phyloP scores from a whole-genome alignment of 2,113 vertebrate species.

The Corythaeola cristata region DNA sequence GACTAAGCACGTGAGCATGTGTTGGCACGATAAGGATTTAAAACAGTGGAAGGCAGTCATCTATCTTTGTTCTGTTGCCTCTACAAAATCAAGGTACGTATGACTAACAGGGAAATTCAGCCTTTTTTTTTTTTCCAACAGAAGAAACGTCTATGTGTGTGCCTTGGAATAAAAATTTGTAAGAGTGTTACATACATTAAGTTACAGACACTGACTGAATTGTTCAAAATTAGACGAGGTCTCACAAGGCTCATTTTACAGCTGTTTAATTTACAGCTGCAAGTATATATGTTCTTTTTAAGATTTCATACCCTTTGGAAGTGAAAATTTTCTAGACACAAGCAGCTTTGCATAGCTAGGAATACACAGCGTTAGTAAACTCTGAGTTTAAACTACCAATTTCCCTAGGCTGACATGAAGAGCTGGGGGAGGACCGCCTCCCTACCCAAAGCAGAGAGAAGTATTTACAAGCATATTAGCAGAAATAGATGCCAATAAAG shows the following conservation, averaged over 20 bases:
- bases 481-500: background rate
- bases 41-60: background rate
- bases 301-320: background rate
- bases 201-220: background rate
- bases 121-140: background rate
- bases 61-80: background rate
- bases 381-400: background rate
- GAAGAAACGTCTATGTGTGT: background rate
- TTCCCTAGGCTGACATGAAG: background rate
- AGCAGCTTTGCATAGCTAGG: background rate
- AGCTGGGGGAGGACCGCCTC: background rate
- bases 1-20: background rate
- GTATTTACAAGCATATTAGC: background rate
- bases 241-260: background rate
- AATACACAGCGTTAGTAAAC: accelerated
- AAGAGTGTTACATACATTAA: background rate
- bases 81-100: background rate
- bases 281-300: background rate
- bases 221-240: background rate
- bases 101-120: background rate
- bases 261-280: background rate
- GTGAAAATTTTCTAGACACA: background rate
- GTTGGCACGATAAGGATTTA: background rate
- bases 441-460: background rate
- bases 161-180: background rate